These are phyloP conservation scores for Orchestia grillus DNA, from an alignment of 1,140 invertebrate species.

Conservation along the genomic window DNA sequence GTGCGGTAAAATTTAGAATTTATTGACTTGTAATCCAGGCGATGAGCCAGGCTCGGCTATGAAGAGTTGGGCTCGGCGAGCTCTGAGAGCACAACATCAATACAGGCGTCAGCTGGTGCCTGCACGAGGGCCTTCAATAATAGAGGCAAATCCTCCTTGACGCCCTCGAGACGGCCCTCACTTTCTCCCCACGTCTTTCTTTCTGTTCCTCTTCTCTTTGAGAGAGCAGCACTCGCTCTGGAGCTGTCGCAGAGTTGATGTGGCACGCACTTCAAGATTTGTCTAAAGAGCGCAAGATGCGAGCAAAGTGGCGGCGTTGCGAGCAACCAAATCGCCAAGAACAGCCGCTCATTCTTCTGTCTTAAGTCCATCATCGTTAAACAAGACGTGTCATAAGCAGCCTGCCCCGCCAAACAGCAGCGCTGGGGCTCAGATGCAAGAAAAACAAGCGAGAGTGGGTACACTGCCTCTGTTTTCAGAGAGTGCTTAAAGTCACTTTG, in stretches of 20 bases:
- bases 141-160: slow-evolving; percentile 46
- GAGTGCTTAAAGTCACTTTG: slow-evolving; percentile 35
- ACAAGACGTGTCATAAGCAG: slow-evolving; percentile 37
- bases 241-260: slow-evolving; percentile 27
- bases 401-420: background rate
- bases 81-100: background rate
- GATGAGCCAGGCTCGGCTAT: background rate
- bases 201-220: background rate
- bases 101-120: slow-evolving; percentile 11
- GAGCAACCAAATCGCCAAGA: slow-evolving; percentile 7
- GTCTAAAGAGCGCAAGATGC: background rate
- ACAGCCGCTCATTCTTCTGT: background rate
- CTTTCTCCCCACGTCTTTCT: background rate
- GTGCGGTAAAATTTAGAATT: no score
- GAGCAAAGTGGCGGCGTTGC: background rate
- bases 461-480: slow-evolving; percentile 27
- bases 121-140: slow-evolving; percentile 17
- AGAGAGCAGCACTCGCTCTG: background rate
- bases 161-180: background rate
- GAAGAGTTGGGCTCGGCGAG: background rate
- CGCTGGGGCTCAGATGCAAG: background rate
- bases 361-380: slow-evolving; percentile 51
- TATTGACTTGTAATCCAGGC: no score
- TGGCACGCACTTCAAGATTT: slow-evolving; percentile 39
- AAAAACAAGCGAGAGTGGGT: slow-evolving; percentile 11